Conservation (phyloP, 2,888 invertebrate species). For the Drosophila mercatorum region DNA sequence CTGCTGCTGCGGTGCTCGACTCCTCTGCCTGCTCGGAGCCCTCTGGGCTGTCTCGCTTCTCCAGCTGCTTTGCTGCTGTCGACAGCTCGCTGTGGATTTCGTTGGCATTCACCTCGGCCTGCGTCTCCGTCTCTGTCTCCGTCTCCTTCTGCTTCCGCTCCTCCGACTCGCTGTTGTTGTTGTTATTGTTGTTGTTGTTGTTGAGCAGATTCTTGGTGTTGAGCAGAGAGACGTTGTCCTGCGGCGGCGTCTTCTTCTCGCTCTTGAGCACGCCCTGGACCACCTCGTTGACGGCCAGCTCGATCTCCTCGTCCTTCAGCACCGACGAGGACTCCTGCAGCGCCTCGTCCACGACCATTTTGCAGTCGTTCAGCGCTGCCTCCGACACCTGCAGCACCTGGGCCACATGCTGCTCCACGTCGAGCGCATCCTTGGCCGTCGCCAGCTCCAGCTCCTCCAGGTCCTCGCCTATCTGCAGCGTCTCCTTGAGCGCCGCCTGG, state of each 20-base stretch:
- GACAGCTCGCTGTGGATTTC: conserved; percentile 30
- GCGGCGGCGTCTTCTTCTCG: conserved; percentile 76
- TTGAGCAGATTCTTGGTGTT: conserved; percentile 82
- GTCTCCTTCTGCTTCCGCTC: neutral
- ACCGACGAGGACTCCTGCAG: conserved; percentile 84
- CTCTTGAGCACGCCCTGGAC: conserved; percentile 85
- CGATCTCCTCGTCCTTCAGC: conserved; percentile 86
- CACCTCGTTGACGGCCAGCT: conserved; percentile 86
- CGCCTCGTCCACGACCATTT: conserved; percentile 80
- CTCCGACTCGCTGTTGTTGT: conserved; percentile 67
- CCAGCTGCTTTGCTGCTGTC: conserved; percentile 7
- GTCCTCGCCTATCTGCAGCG: conserved; percentile 82
- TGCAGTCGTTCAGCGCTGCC: conserved; percentile 85
- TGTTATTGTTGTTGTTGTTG: conserved; percentile 78
- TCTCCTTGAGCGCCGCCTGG: conserved; percentile 83
- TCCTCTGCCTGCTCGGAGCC: conserved; percentile 6
- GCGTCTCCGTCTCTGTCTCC: neutral
- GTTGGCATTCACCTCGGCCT: conserved; percentile 74
- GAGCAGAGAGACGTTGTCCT: conserved; percentile 75
- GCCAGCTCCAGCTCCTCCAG: conserved; percentile 78
- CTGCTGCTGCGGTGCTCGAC: conserved; percentile 64
- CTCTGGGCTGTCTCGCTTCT: conserved; percentile 2
- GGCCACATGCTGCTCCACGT: conserved; percentile 86
- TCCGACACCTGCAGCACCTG: conserved; percentile 86
- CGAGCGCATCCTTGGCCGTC: conserved; percentile 75